Evolutionary conservation across 2,797 vertebrate genomes (phyloP), one percentile per base, ranked within the genome.

Genomic region (Chelidonichthys spinosus): DNA sequence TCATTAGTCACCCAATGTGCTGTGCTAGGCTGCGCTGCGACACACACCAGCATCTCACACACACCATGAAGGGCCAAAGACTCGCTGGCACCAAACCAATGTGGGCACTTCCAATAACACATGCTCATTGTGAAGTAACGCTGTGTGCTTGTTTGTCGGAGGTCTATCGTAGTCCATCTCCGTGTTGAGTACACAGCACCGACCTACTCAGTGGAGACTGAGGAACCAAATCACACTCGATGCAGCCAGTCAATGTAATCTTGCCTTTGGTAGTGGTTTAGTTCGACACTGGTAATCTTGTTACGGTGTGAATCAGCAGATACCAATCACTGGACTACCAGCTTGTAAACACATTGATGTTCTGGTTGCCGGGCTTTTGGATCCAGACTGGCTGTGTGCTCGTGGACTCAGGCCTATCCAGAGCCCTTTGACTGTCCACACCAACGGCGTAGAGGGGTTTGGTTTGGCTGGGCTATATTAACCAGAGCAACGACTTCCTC

Each of bases 1-100:
- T 87, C 81, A 74, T 91, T 89, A 88, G 71, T 66, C 75, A 14
- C 43, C 63, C 75, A 82, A 56, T 83, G 84, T 79, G 66, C 76
- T 75, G 76, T 80, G 54, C 44, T 53, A 13, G 54, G 55, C 74
- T 69, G 52, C 50, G 59, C 63, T 59, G 54, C 65, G 43, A 74
- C 50, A 37, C 13, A 13, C 3, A 37, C 25, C 70, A 11, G 66
- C 60, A 61, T 47, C 42, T 9, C 14, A 35, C 1, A 0, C 54
- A 18, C 46, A 52, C 52, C 56, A 13, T 11, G 17, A 40, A 52
- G 33, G 46, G 9, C 59, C 44, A 42, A 17, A 73, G 25, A 66
- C 37, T 46, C 35, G 25, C 11, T 4, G 36, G 17, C 0, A 13
- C 13, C 6, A 40, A 67, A 76, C 72, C 75, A 70, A 39, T 78